Evolutionary conservation across 2,797 vertebrate genomes (phyloP).

Genomic region (Poecilia velifera): DNA sequence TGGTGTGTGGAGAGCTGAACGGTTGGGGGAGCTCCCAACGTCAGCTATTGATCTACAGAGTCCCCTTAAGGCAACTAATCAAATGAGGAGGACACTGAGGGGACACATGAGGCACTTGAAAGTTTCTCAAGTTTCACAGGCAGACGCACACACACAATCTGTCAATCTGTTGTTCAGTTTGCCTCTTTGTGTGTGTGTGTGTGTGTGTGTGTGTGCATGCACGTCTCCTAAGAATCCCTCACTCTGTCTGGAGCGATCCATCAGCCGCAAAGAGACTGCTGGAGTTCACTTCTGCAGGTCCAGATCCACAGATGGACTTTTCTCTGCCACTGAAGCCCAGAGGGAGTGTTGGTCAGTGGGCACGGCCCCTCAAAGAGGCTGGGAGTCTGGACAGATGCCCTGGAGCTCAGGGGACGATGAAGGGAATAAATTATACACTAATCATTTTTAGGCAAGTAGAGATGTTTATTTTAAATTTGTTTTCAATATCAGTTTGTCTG

Average conservation of each 20-base stretch:
- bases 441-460: slow-evolving; percentile 19
- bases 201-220: slow-evolving; percentile 18
- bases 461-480: background rate
- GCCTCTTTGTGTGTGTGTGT: slow-evolving; percentile 17
- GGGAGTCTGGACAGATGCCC: slow-evolving; percentile 61
- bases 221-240: slow-evolving; percentile 39
- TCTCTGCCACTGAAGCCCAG: slow-evolving; percentile 52
- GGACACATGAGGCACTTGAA: slow-evolving; percentile 65
- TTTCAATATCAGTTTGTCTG: background rate
- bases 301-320: slow-evolving; percentile 67
- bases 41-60: slow-evolving; percentile 70
- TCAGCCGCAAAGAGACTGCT: slow-evolving; percentile 67
- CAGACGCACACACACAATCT: slow-evolving; percentile 27
- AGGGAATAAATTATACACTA: slow-evolving; percentile 48
- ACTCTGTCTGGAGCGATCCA: slow-evolving; percentile 49
- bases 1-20: slow-evolving; percentile 18
- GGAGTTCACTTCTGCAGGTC: slow-evolving; percentile 54
- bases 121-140: slow-evolving; percentile 76
- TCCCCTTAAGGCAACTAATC: slow-evolving; percentile 75
- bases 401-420: slow-evolving; percentile 44
- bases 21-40: slow-evolving; percentile 43
- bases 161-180: slow-evolving; percentile 55
- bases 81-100: slow-evolving; percentile 65
- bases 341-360: slow-evolving; percentile 51
- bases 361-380: slow-evolving; percentile 37